Evolutionary conservation across 2,113 vertebrate species (phyloP).

Genomic region (Sinocyclocheilus rhinocerous): DNA sequence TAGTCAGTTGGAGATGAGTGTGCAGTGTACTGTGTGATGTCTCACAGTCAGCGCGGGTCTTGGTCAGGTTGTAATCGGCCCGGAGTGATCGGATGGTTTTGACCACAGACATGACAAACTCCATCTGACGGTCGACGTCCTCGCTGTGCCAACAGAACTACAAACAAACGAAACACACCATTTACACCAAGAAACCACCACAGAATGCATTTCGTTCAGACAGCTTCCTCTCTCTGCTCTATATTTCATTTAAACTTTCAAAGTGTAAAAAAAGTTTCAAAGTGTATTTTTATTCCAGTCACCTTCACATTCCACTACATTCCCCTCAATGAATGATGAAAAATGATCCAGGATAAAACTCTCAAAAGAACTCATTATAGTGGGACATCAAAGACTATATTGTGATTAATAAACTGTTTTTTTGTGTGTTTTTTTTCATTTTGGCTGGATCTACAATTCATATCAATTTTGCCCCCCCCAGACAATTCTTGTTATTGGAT

Average conservation of each 20-base stretch:
- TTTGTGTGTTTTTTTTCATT: not conserved
- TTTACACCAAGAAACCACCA: not conserved
- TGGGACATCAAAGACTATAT: not conserved
- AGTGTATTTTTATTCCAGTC: not conserved
- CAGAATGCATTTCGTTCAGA: not conserved
- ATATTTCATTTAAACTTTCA: not conserved
- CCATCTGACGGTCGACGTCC: conserved; percentile 78
- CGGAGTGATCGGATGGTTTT: conserved; percentile 84
- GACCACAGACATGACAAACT: conserved; percentile 82
- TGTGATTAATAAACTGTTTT: not conserved
- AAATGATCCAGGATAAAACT: not conserved
- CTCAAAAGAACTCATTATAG: not conserved
- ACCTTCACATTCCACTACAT: not conserved
- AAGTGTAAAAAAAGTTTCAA: not conserved
- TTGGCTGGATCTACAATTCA: not conserved
- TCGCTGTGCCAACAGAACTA: conserved; percentile 86
- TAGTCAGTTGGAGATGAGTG: not conserved
- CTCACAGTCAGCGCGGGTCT: conserved; percentile 87
- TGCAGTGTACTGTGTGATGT: not conserved
- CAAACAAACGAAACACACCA: conserved; percentile 29
- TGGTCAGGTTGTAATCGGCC: conserved; percentile 88
- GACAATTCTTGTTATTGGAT: not conserved
- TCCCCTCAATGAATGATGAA: not conserved
- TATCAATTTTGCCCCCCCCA: too few relatives aligned
- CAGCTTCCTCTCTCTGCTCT: too few relatives aligned